Percentiles rank a stretch among this genome's conserved stretches.
These are phyloP conservation scores for Otis tarda DNA, from an alignment of 2,113 vertebrate species.

Conservation along the genomic window DNA sequence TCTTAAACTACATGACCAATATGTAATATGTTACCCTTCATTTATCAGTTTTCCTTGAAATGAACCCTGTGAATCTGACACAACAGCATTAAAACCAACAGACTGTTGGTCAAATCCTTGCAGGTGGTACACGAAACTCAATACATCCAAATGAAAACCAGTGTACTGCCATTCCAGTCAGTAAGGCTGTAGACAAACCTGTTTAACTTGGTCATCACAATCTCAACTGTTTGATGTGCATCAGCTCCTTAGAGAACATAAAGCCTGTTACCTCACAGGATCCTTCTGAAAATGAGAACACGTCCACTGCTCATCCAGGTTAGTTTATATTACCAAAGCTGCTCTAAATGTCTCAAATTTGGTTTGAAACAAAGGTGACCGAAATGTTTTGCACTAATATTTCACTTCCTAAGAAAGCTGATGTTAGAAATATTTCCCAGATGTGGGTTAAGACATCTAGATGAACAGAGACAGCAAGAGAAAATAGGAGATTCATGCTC, in stretches of 20 bases:
- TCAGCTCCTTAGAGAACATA: neutral
- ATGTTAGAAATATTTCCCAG: neutral
- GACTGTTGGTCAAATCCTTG: neutral
- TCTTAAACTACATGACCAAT: neutral
- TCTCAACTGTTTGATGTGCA: neutral
- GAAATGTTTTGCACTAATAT: neutral
- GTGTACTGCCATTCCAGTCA: neutral
- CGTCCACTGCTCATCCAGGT: neutral
- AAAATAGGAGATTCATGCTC: accelerated
- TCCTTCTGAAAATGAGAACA: neutral
- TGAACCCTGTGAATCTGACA: neutral
- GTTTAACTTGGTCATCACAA: neutral
- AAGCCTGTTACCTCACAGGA: neutral
- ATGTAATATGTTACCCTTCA: neutral
- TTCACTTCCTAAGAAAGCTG: neutral
- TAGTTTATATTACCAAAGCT: neutral
- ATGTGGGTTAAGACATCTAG: neutral
- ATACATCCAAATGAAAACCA: neutral
- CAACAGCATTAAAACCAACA: neutral
- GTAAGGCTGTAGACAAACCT: neutral
- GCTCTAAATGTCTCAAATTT: neutral
- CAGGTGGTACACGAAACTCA: neutral
- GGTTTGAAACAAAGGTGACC: neutral
- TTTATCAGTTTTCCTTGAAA: neutral
- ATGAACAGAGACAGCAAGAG: neutral